These are phyloP conservation scores for Seira musarum DNA, from an alignment of 2,888 invertebrate genomes.

Conservation along the genomic window DNA sequence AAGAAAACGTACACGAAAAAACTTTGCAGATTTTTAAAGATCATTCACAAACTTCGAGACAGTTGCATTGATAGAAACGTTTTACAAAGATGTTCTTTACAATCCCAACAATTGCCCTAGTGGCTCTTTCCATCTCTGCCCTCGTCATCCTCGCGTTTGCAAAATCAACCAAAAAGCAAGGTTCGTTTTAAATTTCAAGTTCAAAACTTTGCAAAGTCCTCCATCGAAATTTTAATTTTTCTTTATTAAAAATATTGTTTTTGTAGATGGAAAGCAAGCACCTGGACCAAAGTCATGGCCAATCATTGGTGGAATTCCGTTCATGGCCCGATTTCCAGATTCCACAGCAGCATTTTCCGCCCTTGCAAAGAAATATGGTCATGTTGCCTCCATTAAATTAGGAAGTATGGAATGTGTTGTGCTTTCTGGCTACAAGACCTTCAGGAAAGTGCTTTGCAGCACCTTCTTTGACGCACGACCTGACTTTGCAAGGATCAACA, in stretches of 20 bases:
- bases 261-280: constrained; percentile 31
- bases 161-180: constrained; percentile 29
- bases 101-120: constrained; percentile 38
- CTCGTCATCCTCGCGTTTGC: constrained; percentile 18
- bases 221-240: not conserved
- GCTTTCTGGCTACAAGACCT: constrained; percentile 64
- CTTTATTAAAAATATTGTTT: constrained; percentile 14
- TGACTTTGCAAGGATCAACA: constrained; percentile 84
- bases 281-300: constrained; percentile 67
- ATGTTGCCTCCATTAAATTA: constrained; percentile 61
- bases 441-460: constrained; percentile 63
- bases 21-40: no score
- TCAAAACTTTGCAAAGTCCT: no score
- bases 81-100: constrained; percentile 32
- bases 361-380: constrained; percentile 61
- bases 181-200: constrained; percentile 35
- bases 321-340: constrained; percentile 64
- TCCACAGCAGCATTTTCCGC: constrained; percentile 60
- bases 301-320: constrained; percentile 63
- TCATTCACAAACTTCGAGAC: not conserved
- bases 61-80: not conserved
- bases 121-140: constrained; percentile 14
- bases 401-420: constrained; percentile 64
- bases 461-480: constrained; percentile 88
- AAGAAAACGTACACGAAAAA: no score